Conservation (phyloP, 2,888 invertebrate genomes). For the Caenorhabditis sp. region DNA sequence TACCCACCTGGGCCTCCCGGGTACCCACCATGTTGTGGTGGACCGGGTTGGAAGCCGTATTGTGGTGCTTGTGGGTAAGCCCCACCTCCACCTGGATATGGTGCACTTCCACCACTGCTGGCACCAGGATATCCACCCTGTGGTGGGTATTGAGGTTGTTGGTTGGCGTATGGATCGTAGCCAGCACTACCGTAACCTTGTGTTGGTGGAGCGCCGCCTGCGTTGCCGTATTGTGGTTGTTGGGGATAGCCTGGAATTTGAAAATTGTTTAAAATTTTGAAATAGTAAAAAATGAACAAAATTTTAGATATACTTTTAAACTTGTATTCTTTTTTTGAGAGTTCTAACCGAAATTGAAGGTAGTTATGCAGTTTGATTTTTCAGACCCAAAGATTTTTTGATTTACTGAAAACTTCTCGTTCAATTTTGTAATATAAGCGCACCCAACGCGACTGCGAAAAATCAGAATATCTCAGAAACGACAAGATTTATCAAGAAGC, state of each 20-base stretch:
- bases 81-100: constrained; percentile 14
- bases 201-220: constrained; percentile 1
- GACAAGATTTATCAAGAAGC: too few relatives aligned
- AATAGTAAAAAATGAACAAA: neutral
- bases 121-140: constrained; percentile 8
- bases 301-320: too few relatives aligned
- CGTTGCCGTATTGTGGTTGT: constrained; percentile 5
- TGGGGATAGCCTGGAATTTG: neutral
- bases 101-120: constrained; percentile 10
- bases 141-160: constrained; percentile 11
- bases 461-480: too few relatives aligned
- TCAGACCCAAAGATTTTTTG: too few relatives aligned
- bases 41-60: constrained; percentile 6
- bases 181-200: constrained; percentile 38
- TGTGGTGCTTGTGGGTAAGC: constrained; percentile 15
- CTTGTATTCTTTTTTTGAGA: too few relatives aligned
- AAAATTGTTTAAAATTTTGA: neutral
- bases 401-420: too few relatives aligned
- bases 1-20: constrained; percentile 23
- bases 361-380: too few relatives aligned
- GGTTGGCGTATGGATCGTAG: constrained; percentile 23
- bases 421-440: too few relatives aligned
- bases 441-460: too few relatives aligned
- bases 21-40: constrained; percentile 9
- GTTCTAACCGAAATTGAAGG: too few relatives aligned